Conservation (phyloP, 2,113 vertebrate genomes). For the Platysteira castanea region DNA sequence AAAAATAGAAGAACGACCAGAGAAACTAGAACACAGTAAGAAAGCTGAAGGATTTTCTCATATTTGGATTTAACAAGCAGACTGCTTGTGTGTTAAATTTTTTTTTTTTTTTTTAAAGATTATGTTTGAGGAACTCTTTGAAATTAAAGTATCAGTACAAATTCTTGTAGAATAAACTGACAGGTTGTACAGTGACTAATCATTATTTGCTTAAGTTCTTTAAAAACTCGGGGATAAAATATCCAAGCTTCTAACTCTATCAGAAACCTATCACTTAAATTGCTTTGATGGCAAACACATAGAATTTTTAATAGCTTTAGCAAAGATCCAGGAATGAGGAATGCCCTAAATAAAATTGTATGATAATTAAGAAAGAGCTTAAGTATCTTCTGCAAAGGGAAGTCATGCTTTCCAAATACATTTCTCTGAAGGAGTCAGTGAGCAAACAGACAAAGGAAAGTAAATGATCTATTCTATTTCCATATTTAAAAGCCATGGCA, state of each 20-base stretch:
- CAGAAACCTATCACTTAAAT: not conserved
- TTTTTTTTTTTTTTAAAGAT: not conserved
- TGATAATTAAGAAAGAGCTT: not conserved
- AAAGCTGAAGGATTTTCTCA: not conserved
- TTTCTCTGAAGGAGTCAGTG: not conserved
- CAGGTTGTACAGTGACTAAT: not conserved
- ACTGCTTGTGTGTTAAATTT: not conserved
- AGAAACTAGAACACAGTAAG: not conserved
- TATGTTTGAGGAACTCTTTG: not conserved
- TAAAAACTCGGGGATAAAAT: not conserved
- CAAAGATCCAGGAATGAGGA: not conserved
- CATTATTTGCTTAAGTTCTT: not conserved
- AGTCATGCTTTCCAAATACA: not conserved
- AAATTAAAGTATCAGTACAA: not conserved
- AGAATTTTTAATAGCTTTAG: not conserved
- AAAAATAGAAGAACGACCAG: rapidly evolving
- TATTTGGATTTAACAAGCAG: not conserved
- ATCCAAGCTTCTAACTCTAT: not conserved
- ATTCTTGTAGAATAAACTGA: not conserved
- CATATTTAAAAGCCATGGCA: not conserved
- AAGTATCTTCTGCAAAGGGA: not conserved
- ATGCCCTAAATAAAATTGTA: not conserved
- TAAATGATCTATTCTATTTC: not conserved
- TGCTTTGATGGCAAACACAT: not conserved
- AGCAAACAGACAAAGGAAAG: not conserved